Evolutionary conservation across 1,140 invertebrate genomes (phyloP), one percentile per base, ranked within the genome.

Genomic region (Heliconius himera): DNA sequence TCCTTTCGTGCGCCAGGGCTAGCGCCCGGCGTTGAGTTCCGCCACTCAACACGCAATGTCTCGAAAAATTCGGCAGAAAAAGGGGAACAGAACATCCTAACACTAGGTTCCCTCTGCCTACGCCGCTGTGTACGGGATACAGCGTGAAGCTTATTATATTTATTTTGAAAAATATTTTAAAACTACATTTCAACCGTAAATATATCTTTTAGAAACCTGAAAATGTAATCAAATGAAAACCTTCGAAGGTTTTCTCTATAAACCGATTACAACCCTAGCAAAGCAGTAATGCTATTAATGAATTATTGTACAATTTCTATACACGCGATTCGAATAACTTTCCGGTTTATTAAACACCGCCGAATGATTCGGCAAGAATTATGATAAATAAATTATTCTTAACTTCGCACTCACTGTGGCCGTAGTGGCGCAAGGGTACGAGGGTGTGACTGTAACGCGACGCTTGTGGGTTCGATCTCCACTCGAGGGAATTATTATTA

Each of bases 291-390:
- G 76, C 88, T 84, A 91, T 91, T 89, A 89, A 89, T 91, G 84
- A 81, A 83, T 88, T 86, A 85, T 83, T 26, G 81, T 85, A 89
- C 78, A 88, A 89, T 89, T 91, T 91, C 88, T 89, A 89, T 87
- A 89, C 90, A 89, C 86, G 89, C 87, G 84, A 88, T 90, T 85
- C 82, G 82, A 91, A 91, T 91, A 91, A 87, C 89, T 92, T 90
- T 87, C 85, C 88, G 87, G 88, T 89, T 89, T 89, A 90, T 89
- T 89, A 87, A 90, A 81, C 89, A 90, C 66, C 82, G 79, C 79
- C 79, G 84, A 88, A 89, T 89, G 88, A 88, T 89, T 88, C 80
- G 84, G 51, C 49, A 82, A 80, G 84, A 87, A 88, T 88, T 87
- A 87, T 88, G 84, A 84, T 84, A 83, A 90, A 89, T 89, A 88